A percentile compares a stretch with the other conserved stretches of the same genome.
phyloP scores from a whole-genome alignment of 2,113 vertebrate genomes.

The Mormyrus iriodes region DNA sequence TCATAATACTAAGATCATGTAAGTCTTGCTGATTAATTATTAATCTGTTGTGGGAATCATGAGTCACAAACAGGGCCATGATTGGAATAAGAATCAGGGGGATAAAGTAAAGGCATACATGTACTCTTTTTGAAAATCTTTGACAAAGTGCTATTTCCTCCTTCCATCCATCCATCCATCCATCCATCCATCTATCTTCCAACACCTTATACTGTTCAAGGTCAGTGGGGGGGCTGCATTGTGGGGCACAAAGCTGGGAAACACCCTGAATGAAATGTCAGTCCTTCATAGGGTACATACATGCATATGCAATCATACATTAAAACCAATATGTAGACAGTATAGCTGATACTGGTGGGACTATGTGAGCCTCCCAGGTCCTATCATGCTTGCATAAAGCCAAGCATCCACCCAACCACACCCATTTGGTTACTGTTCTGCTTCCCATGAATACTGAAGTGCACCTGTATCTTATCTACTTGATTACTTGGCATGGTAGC shows the following conservation, averaged over 20 bases:
- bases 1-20: neutral
- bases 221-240: neutral
- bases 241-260: neutral
- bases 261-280: neutral
- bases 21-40: constrained; percentile 8
- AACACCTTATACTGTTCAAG: neutral
- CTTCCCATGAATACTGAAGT: neutral
- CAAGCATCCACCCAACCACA: neutral
- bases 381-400: neutral
- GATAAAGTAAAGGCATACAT: neutral
- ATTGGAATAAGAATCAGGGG: neutral
- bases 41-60: neutral
- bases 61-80: neutral
- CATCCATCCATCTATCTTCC: neutral
- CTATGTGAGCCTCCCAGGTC: neutral
- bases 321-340: neutral
- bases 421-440: neutral
- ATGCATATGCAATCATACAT: neutral
- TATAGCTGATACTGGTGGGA: neutral
- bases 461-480: neutral
- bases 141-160: neutral
- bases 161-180: neutral
- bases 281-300: neutral
- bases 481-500: neutral
- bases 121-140: neutral